Evolutionary conservation across 1,140 invertebrate species (phyloP), one percentile per base, ranked within the genome.

Genomic region (Diorhabda carinulata): DNA sequence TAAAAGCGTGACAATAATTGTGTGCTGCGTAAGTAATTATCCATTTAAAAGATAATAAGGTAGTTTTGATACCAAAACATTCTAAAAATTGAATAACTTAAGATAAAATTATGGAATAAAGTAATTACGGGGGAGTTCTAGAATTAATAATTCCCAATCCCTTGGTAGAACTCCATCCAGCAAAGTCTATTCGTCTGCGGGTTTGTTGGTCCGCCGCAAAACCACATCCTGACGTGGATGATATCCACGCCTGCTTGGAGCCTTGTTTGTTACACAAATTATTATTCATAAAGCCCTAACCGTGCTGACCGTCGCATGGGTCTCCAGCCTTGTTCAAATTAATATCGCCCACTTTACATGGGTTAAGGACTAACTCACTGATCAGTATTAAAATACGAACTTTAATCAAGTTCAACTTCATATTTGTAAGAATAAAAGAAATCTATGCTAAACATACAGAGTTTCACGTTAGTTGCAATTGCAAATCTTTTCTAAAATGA

Each of bases 221-320:
- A 67, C 65, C 57, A 56, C 65, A 42, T 67, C 67, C 64, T 66
- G 73, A 71, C 74, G 68, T 52, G 6, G 47, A 52, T 6, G 47
- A 52, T 52, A n/a, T n/a, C 47, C 6, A 52, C 70, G 70, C 61
- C 67, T 61, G 69, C 70, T 73, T 74, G 74, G 69, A 75, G 73
- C 76, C 76, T 78, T 78, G 78, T 78, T 78, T 75, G 78, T 76
- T 78, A 77, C 74, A 74, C 74, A 77, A 79, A 78, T 79, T 79
- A 79, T 79, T 79, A 79, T 79, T 79, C 78, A 79, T 79, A 78
- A 79, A 76, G 64, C 70, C 72, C 70, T 71, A 72, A 77, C 74
- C 78, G 68, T 67, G 70, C 71, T 73, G 74, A 74, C 76, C 74
- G 65, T 52, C 47, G n/a, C n/a, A n/a, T n/a, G n/a, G 71, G 67